Evolutionary conservation across 1,140 invertebrate species (phyloP).

Genomic region (Colletes gigas): DNA sequence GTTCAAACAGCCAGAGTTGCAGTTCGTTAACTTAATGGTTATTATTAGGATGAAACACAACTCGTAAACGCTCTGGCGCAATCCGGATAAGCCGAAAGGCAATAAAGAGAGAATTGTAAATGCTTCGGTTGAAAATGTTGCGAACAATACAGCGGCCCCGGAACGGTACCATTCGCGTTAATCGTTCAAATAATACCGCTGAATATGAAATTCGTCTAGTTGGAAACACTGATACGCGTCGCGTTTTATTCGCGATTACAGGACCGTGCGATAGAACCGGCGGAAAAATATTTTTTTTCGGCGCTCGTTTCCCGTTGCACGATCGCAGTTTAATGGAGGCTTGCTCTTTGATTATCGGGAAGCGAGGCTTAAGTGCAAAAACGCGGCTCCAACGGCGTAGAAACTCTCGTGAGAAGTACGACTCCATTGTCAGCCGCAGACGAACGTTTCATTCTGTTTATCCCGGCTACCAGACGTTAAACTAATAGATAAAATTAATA

Average conservation of each 20-base stretch:
- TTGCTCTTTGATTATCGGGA: background rate
- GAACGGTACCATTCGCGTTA: slow-evolving; percentile 59
- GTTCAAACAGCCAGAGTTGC: slow-evolving; percentile 64
- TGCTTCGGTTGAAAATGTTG: slow-evolving; percentile 65
- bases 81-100: slow-evolving; percentile 69
- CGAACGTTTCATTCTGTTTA: too few species aligned
- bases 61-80: slow-evolving; percentile 61
- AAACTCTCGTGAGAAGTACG: too few species aligned
- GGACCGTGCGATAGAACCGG: slow-evolving; percentile 11
- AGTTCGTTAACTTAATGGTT: slow-evolving; percentile 69
- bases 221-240: slow-evolving; percentile 50
- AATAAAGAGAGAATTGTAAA: slow-evolving; percentile 68
- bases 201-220: slow-evolving; percentile 63
- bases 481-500: too few species aligned
- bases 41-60: slow-evolving; percentile 67
- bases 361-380: background rate
- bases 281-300: slow-evolving; percentile 1
- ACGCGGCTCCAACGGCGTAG: background rate
- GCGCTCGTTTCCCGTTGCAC: background rate
- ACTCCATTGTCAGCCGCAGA: too few species aligned
- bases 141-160: slow-evolving; percentile 56
- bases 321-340: background rate
- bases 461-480: too few species aligned
- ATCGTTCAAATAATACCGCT: slow-evolving; percentile 65
- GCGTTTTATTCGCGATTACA: slow-evolving; percentile 46